These are phyloP conservation scores for Pseudorhiza aurosa DNA, from an alignment of 30 jellyfish, hydroid and myxozoan genomes.

Conservation along the genomic window DNA sequence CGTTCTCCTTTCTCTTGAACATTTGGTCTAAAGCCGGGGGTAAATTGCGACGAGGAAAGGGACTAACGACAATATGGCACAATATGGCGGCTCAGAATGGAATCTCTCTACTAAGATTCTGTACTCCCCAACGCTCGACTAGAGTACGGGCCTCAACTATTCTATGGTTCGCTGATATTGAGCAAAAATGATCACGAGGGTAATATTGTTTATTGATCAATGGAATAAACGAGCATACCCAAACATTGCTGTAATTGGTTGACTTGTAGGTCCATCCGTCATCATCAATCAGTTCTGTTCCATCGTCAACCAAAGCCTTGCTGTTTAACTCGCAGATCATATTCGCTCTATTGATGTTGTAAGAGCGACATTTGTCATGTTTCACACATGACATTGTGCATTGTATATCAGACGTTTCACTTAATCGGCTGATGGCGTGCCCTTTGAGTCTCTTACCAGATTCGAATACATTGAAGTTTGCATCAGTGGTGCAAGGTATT, in stretches of 20 bases:
- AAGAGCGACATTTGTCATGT: constrained; percentile 6
- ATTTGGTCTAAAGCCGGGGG: too few relatives aligned
- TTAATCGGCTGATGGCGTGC: not conserved
- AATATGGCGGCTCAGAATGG: too few relatives aligned
- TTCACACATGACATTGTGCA: constrained; percentile 6
- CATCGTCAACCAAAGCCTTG: constrained; percentile 15
- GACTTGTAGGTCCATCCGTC: constrained; percentile 1
- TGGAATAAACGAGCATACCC: not conserved
- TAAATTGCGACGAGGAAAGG: too few relatives aligned
- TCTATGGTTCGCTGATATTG: too few relatives aligned
- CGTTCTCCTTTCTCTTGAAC: too few relatives aligned
- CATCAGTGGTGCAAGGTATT: not conserved
- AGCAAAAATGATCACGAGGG: too few relatives aligned
- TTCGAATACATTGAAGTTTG: not conserved
- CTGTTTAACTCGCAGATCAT: constrained; percentile 14
- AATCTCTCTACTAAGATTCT: too few relatives aligned
- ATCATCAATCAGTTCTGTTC: constrained; percentile 4
- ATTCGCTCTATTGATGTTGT: not conserved
- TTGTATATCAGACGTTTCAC: not conserved
- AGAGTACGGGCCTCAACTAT: too few relatives aligned
- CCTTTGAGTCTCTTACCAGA: not conserved
- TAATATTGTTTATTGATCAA: not conserved
- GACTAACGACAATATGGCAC: too few relatives aligned
- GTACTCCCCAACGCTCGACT: too few relatives aligned
- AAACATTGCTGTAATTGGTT: not conserved